Base-by-base conservation (phyloP, 2,888 invertebrate species). In the Teinopalpus imperialis region DNA sequence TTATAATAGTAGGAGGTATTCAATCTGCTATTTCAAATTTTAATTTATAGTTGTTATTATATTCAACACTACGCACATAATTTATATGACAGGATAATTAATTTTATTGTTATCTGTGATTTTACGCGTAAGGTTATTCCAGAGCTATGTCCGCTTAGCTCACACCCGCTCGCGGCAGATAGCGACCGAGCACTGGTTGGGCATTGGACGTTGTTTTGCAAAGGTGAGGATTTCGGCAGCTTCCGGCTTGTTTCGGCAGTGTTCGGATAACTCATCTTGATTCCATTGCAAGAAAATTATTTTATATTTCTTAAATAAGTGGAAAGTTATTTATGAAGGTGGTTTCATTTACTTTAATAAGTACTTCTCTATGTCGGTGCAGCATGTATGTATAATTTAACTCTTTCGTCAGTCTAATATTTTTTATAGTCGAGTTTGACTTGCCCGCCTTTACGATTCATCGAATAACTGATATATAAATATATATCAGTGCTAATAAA, bases 191-290 rank as follows among this genome's bases (percentile, higher is more conserved):
- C 80, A 87, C 87, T 88, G 85, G 80, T 78, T 85, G 85, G 72
- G 78, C 76, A 81, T 85, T 82, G 81, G 85, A 66, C 71, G 75
- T 66, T 74, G 73, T 77, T 78, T 78, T 81, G 71, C 63, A 83
- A 85, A 87, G 87, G 87, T 87, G 82, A 85, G 85, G 74, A 77
- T 67, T 66, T 81, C 86, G 83, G 67, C 57, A 58, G 56, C 55
- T 53, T 71, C 80, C 87, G 87, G 76, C 59, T 24, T 47, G 53
- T 54, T 57, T 83, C 85, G 87, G 75, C 55, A 51, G 51, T 60
- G 57, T 61, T 80, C 83, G 85, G 70, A 39, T 47, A 52, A 66
- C 70, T 78, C 81, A 81, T 83, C 82, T 77, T 73, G 69, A 74
- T 82, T 81, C 81, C 77, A 81, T 81, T 81, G 75, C 77, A 68